A percentile compares a stretch with the other conserved stretches of the same genome.
Evolutionary conservation across 1,140 invertebrate species (phyloP).

Genomic region (Drosophila lowei): DNA sequence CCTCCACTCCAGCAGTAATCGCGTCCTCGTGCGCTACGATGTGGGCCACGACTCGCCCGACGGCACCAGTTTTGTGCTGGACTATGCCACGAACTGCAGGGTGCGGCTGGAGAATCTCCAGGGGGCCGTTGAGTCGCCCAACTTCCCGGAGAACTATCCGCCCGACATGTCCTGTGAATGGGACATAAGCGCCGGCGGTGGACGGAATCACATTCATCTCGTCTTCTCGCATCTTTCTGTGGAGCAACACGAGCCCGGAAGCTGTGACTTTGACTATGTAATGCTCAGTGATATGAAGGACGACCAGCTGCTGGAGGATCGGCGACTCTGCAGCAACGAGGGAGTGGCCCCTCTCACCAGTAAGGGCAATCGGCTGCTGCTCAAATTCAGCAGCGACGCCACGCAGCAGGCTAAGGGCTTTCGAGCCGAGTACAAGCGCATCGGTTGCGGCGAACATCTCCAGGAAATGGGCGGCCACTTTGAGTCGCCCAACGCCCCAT

Average conservation of each 20-base stretch:
- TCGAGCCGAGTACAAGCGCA: conserved; percentile 83
- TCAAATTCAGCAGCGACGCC: conserved; percentile 85
- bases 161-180: conserved; percentile 88
- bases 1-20: conserved; percentile 53
- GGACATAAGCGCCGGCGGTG: conserved; percentile 88
- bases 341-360: conserved; percentile 35
- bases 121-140: conserved; percentile 87
- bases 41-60: conserved; percentile 28
- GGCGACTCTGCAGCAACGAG: conserved; percentile 83
- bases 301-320: conserved; percentile 49
- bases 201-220: conserved; percentile 88
- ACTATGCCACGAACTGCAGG: conserved; percentile 83
- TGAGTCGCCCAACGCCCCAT: conserved; percentile 82
- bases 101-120: conserved; percentile 76
- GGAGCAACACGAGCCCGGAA: conserved; percentile 69
- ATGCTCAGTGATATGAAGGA: conserved; percentile 83
- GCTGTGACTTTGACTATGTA: conserved; percentile 85
- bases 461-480: conserved; percentile 35
- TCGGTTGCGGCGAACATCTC: conserved; percentile 80
- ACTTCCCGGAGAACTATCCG: conserved; percentile 88
- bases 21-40: conserved; percentile 61
- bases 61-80: conserved; percentile 49
- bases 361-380: conserved; percentile 60
- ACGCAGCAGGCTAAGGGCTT: conserved; percentile 77
- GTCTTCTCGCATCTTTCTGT: conserved; percentile 90